Evolutionary conservation across 2,113 vertebrate genomes (phyloP), one percentile per base, ranked within the genome.

Genomic region (Bufo bufo): DNA sequence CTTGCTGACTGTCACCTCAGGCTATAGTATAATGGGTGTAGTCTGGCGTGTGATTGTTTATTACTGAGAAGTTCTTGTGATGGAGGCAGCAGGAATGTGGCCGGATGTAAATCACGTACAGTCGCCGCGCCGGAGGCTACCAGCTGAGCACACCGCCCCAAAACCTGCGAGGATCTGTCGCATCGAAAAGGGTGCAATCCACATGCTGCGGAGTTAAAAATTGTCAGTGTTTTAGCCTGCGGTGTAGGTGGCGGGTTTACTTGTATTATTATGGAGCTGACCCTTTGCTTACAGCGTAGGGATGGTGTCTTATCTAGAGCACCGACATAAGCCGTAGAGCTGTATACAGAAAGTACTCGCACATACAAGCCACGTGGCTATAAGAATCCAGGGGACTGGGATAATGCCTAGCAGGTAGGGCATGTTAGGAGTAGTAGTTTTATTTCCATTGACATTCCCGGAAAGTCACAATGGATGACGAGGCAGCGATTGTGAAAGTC

Each of bases 1-100:
- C 72, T 75, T 20, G 72, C 72, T 50, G 71, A 72, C 69, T 45
- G 11, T 17, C 71, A 74, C 71, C 71, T 74, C 69, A 17, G 72
- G 72, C 72, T 75, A 50, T 50, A 20, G 72, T 75, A 50, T 50
- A 50, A 2, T 49, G 45, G 72, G 72, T 50, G 72, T 20, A 4
- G 19, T 17, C 16, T 47, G 0, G 6, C 72, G 50, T 20, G 72
- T 75, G 45, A 50, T 50, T 50, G 13, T 47, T 74, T 74, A 74
- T 74, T 74, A 45, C 69, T 14, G 69, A 71, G 23, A 33, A 23
- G 69, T 16, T 33, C n/a, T 63, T 63, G 7, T 69, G n/a, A 74
- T 8, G 71, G 71, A 72, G 69, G 71, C 72, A 1, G 72, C 72
- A 20, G 71, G 71, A 74, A 74, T 47, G 71, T 74, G 71, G 43